phyloP scores from a whole-genome alignment of 2,888 invertebrate genomes.

The Dichetophora obliterata region DNA sequence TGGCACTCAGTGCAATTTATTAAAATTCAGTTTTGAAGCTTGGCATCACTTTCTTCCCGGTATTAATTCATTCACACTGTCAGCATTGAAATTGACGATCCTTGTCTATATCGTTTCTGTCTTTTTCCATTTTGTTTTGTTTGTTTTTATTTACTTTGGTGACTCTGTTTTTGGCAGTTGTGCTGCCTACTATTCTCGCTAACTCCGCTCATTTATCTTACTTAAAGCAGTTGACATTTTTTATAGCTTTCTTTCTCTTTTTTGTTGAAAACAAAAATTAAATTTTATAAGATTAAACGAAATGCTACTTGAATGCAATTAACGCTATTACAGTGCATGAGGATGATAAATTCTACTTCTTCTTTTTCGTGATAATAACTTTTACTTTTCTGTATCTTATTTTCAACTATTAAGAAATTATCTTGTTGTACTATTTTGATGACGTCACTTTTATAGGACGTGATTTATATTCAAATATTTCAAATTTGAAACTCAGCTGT shows the following conservation, averaged over 20 bases:
- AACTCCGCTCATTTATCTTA: slow-evolving; percentile 37
- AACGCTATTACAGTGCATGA: no score
- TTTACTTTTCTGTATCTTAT: no score
- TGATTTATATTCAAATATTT: no score
- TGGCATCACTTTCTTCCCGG: slow-evolving; percentile 26
- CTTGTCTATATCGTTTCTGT: slow-evolving; percentile 32
- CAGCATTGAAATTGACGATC: slow-evolving; percentile 37
- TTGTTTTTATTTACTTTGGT: neutral
- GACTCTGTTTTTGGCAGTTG: neutral
- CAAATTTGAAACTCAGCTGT: no score
- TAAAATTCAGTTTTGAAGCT: slow-evolving; percentile 26
- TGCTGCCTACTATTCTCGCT: slow-evolving; percentile 10
- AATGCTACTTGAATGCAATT: no score
- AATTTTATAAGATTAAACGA: no score
- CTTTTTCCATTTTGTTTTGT: neutral
- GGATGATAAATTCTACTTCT: no score
- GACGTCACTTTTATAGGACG: no score
- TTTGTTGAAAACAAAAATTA: no score
- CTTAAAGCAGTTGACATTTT: slow-evolving; percentile 27
- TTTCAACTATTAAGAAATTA: no score
- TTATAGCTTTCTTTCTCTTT: neutral
- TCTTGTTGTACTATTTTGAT: no score
- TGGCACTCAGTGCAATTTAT: slow-evolving; percentile 27
- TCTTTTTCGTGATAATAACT: no score
- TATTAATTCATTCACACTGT: slow-evolving; percentile 32